Evolutionary conservation across 92 coral and sea anemone species (phyloP).

Genomic region (Phymanthus crucifer): DNA sequence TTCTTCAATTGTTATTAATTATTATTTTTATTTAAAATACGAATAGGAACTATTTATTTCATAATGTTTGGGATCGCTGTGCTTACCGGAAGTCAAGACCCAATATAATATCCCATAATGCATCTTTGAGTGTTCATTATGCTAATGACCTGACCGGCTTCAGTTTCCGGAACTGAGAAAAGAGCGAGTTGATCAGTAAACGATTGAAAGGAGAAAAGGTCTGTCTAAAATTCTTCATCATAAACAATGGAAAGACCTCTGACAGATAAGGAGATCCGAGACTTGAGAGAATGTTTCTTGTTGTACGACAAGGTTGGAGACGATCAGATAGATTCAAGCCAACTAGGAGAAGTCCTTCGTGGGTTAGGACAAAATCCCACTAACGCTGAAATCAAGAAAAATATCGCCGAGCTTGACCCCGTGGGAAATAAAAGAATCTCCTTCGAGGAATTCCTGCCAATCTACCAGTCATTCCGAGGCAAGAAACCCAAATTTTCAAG

Average conservation of each 20-base stretch:
- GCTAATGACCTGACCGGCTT: constrained; percentile 11
- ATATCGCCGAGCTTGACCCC: constrained; percentile 82
- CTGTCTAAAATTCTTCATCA: constrained; percentile 7
- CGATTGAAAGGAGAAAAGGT: constrained; percentile 8
- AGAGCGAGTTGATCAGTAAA: constrained; percentile 35
- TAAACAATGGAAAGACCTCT: constrained; percentile 52
- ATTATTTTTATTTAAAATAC: too few species aligned
- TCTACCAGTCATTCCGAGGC: constrained; percentile 77
- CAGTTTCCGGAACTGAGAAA: constrained; percentile 22
- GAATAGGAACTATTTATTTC: too few species aligned
- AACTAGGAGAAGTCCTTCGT: constrained; percentile 82
- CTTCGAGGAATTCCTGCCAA: constrained; percentile 89
- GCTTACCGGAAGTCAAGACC: constrained; percentile 7
- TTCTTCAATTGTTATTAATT: too few species aligned
- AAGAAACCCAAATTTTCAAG: constrained; percentile 67
- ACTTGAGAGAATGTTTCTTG: constrained; percentile 74
- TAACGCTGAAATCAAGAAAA: constrained; percentile 87
- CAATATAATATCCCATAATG: constrained; percentile 10
- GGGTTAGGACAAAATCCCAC: constrained; percentile 96
- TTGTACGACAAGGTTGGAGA: constrained; percentile 94
- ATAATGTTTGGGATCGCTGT: constrained; percentile 16
- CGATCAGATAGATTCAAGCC: constrained; percentile 81
- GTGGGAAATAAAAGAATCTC: constrained; percentile 74
- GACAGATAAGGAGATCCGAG: constrained; percentile 77
- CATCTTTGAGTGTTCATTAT: neutral